Evolutionary conservation across 2,888 invertebrate species (phyloP).

Genomic region (Ophioninae sp.): DNA sequence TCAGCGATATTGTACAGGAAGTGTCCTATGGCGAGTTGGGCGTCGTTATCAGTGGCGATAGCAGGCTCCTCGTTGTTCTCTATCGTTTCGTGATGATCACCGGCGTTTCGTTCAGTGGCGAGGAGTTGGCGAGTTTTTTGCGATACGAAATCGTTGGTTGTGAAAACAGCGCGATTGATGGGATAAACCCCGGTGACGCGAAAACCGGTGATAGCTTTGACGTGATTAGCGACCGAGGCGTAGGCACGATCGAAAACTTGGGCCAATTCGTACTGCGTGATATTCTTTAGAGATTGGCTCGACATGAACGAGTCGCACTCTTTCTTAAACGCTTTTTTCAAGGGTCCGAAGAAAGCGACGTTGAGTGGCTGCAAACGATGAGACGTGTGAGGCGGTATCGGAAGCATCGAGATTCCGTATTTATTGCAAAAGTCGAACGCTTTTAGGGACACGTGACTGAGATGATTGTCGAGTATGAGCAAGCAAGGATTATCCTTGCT

Average conservation of each 20-base stretch:
- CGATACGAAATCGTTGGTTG: conserved; percentile 58
- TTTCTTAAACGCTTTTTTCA: conserved; percentile 65
- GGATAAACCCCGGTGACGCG: conserved; percentile 59
- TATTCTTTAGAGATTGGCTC: conserved; percentile 55
- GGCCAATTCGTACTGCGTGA: conserved; percentile 63
- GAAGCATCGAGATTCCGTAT: conserved; percentile 66
- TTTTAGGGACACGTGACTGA: conserved; percentile 68
- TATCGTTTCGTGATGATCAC: not conserved
- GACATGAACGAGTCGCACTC: conserved; percentile 63
- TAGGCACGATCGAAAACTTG: conserved; percentile 60
- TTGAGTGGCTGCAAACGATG: conserved; percentile 69
- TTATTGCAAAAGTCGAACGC: conserved; percentile 62
- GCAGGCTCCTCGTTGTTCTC: not conserved
- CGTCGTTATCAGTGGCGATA: not conserved
- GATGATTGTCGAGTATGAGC: conserved; percentile 71
- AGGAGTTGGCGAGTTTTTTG: conserved; percentile 19
- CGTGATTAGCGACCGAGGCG: conserved; percentile 46
- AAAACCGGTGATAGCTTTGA: conserved; percentile 59
- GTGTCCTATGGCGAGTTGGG: conserved; percentile 45
- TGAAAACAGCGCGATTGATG: conserved; percentile 58
- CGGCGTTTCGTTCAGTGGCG: not conserved
- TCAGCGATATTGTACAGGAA: conserved; percentile 52
- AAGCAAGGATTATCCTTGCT: conserved; percentile 73
- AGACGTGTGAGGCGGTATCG: conserved; percentile 70
- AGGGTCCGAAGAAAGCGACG: conserved; percentile 66